Evolutionary conservation across 2,113 vertebrate genomes (phyloP).

Genomic region (Pedetes capensis): DNA sequence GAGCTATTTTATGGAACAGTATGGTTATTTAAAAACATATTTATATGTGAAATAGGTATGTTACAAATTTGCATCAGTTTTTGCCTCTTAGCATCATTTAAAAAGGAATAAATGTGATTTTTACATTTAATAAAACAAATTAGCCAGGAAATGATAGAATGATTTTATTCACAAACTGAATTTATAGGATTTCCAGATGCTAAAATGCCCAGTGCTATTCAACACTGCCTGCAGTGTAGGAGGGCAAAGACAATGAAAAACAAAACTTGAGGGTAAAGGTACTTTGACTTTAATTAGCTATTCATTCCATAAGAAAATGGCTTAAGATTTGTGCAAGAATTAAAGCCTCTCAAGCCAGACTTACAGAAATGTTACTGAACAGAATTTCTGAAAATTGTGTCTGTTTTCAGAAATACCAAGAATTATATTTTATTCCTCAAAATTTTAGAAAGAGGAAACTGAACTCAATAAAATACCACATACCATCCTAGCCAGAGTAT

Average conservation of each 20-base stretch:
- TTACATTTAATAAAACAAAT: slow-evolving; percentile 17
- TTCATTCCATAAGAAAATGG: slow-evolving; percentile 16
- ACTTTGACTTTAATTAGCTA: slow-evolving; percentile 45
- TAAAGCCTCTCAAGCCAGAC: neutral
- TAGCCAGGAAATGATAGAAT: slow-evolving; percentile 46
- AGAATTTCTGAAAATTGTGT: slow-evolving; percentile 13
- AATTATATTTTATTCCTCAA: neutral
- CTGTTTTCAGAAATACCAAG: neutral
- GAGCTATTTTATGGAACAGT: slow-evolving; percentile 12
- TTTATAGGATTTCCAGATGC: slow-evolving; percentile 53
- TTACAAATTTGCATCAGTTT: neutral
- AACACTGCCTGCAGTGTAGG: neutral
- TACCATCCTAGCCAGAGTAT: neutral
- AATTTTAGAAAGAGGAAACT: neutral
- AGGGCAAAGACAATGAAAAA: slow-evolving; percentile 10
- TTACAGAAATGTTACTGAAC: neutral
- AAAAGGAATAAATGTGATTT: neutral
- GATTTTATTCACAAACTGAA: slow-evolving; percentile 61
- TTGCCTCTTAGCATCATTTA: slow-evolving; percentile 1
- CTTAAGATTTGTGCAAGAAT: slow-evolving; percentile 30
- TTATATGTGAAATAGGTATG: neutral
- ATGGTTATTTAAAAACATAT: neutral
- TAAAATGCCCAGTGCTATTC: slow-evolving; percentile 3
- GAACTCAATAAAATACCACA: neutral
- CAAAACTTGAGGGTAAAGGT: neutral